Percentiles rank a stretch among this genome's conserved stretches.
These are phyloP conservation scores for Marasmarcha lunaedactyla DNA, from an alignment of 2,888 invertebrate genomes.

Conservation along the genomic window DNA sequence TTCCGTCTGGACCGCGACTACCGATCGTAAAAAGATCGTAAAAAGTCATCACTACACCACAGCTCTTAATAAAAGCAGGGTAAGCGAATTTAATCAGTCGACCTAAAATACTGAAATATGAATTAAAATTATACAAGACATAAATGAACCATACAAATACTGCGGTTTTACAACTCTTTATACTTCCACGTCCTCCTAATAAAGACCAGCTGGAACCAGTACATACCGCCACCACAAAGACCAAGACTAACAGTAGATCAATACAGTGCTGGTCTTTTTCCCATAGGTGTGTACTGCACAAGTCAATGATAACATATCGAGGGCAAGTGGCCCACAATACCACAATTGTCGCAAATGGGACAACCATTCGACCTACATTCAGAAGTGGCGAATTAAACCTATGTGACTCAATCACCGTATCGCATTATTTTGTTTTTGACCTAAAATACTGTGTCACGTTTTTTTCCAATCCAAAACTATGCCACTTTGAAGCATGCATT, in stretches of 20 bases:
- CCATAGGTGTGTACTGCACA: constrained; percentile 9
- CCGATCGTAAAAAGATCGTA: too few species aligned
- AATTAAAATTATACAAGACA: too few species aligned
- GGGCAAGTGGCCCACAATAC: constrained; percentile 37
- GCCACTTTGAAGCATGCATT: background rate
- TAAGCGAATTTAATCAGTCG: constrained; percentile 52
- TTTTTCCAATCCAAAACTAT: background rate
- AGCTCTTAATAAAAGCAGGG: constrained; percentile 59
- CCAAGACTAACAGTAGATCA: constrained; percentile 28
- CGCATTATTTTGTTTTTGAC: constrained; percentile 15
- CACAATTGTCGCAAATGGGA: constrained; percentile 57
- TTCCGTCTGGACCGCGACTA: too few species aligned
- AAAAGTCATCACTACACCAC: constrained; percentile 22
- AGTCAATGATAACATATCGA: constrained; percentile 49
- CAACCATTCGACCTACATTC: constrained; percentile 62
- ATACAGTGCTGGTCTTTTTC: background rate
- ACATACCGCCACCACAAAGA: too few species aligned
- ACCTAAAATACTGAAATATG: constrained; percentile 17
- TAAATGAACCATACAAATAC: too few species aligned
- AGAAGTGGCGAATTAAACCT: constrained; percentile 51
- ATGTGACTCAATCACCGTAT: constrained; percentile 50
- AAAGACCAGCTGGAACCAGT: too few species aligned
- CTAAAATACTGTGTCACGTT: too few species aligned
- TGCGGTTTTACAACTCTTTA: too few species aligned
- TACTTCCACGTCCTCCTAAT: too few species aligned